Evolutionary conservation across 1,140 invertebrate species (phyloP).

Genomic region (Drosophila saltans): DNA sequence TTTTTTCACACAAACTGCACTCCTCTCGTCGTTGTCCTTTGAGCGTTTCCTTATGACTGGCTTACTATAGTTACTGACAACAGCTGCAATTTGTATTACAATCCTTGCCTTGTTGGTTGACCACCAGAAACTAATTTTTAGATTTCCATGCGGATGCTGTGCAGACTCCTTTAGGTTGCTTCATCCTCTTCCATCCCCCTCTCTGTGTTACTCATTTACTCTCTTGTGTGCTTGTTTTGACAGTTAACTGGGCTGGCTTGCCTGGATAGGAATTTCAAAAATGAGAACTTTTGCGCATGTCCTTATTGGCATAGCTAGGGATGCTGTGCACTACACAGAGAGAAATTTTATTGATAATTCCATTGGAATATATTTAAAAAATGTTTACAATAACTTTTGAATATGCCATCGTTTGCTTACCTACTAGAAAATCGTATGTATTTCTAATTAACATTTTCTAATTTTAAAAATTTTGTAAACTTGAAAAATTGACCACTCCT

Average conservation of each 20-base stretch:
- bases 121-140: slow-evolving; percentile 46
- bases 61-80: too few species aligned
- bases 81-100: slow-evolving; percentile 3
- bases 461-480: too few species aligned
- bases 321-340: slow-evolving; percentile 52
- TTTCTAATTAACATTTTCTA: too few species aligned
- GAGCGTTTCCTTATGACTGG: background rate
- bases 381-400: too few species aligned
- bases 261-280: background rate
- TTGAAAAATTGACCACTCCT: too few species aligned
- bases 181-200: background rate
- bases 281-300: slow-evolving; percentile 29
- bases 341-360: slow-evolving; percentile 10
- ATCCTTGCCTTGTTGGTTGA: slow-evolving; percentile 49
- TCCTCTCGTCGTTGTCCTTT: background rate
- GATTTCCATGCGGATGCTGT: slow-evolving; percentile 54
- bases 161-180: slow-evolving; percentile 21
- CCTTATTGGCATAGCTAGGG: slow-evolving; percentile 54
- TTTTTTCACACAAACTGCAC: slow-evolving; percentile 60
- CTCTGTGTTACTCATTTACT: slow-evolving; percentile 1
- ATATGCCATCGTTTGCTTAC: too few species aligned
- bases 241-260: slow-evolving; percentile 26
- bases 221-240: slow-evolving; percentile 49
- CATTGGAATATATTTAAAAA: too few species aligned
- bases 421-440: too few species aligned